phyloP scores from a whole-genome alignment of 2,888 invertebrate species.

The Ypsolopha sequella region DNA sequence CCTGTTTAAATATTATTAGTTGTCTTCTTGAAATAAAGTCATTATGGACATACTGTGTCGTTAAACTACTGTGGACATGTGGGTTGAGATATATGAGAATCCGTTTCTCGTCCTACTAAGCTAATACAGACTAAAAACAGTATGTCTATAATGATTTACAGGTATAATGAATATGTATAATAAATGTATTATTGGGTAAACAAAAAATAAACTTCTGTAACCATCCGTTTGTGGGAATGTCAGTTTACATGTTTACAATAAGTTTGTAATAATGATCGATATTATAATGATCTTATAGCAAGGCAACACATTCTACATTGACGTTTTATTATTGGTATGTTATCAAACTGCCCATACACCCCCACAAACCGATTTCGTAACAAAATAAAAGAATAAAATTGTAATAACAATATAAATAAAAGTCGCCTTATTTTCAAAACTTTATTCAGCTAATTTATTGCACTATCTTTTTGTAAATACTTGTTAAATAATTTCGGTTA shows the following conservation, averaged over 20 bases:
- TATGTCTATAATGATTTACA: too few relatives aligned
- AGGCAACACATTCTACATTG: too few relatives aligned
- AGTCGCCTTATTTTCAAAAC: conserved; percentile 50
- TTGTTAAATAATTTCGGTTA: conserved; percentile 16
- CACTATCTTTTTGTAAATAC: conserved; percentile 32
- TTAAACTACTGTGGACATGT: too few relatives aligned
- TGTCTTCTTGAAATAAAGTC: too few relatives aligned
- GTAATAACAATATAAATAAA: conserved; percentile 57
- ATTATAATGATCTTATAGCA: too few relatives aligned
- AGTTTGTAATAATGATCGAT: background rate
- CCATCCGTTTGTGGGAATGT: conserved; percentile 64
- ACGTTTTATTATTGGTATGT: background rate
- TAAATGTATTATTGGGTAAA: too few relatives aligned
- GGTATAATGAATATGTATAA: too few relatives aligned
- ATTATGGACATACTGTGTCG: too few relatives aligned
- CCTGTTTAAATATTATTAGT: too few relatives aligned
- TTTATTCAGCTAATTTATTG: conserved; percentile 56
- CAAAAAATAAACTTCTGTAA: conserved; percentile 8
- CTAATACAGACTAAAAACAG: too few relatives aligned
- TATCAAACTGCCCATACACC: conserved; percentile 59
- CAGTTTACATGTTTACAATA: conserved; percentile 19
- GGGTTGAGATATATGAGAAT: too few relatives aligned
- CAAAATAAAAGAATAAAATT: conserved; percentile 41
- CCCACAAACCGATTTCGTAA: conserved; percentile 58
- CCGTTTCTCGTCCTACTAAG: too few relatives aligned